Evolutionary conservation across 2,888 invertebrate species (phyloP), one percentile per base, ranked within the genome.

Genomic region (Andrena flavipes): DNA sequence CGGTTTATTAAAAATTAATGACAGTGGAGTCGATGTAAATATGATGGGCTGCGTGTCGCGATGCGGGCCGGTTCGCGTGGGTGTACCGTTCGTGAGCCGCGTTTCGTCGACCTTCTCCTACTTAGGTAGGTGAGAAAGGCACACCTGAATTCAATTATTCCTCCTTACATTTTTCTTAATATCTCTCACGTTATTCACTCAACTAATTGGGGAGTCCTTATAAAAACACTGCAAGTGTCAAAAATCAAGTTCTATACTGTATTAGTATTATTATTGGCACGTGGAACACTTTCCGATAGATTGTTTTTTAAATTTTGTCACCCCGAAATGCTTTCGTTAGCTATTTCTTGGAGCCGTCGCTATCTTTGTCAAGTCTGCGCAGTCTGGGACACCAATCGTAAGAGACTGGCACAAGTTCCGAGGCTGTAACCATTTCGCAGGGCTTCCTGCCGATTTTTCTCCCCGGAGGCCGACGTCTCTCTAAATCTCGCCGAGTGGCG

Each of bases 1-100:
- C 83, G 90, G 91, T 92, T 92, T 92, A 92, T 91, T 91, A 91
- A 92, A 92, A 92, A 92, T 92, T 91, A 91, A 92, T 91, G 90
- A 90, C 89, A 90, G 90, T 88, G 90, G 91, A 91, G 90, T 86
- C 87, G 83, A 87, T 90, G 90, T 91, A 91, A 91, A 91, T 91
- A 91, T 84, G 90, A 91, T 91, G 82, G 88, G 86, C 82, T 80
- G 76, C 85, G 70, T 81, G 78, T 78, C 71, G 74, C 49, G 76
- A 70, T 70, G 72, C 49, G 30, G 49, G 69, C 62, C 49, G 65
- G 65, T 35, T 74, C 70, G 71, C 82, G 77, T 82, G 72, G 82
- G 74, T 78, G 78, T 75, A 65, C 56, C 77, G 70, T 51, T 49
- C 59, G 64, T 70, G 63, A 62, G 26, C 75, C 67, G 77, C 75